phyloP scores from a whole-genome alignment of 2,797 vertebrate genomes.

The Poliocrania exsul region DNA sequence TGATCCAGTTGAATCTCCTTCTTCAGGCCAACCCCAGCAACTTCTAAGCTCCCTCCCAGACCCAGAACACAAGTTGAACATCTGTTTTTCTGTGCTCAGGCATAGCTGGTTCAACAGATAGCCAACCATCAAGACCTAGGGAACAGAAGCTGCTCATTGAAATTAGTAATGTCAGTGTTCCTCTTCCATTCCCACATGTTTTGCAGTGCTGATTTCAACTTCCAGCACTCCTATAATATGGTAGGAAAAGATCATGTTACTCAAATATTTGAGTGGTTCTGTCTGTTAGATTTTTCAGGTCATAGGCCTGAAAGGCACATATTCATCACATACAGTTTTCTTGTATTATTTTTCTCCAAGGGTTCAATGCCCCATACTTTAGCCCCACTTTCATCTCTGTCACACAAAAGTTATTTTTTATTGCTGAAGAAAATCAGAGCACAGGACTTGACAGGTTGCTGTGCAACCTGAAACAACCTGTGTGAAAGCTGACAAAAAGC shows the following conservation, averaged over 20 bases:
- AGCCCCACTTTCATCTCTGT: neutral
- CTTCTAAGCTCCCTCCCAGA: neutral
- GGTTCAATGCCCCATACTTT: neutral
- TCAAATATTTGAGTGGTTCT: neutral
- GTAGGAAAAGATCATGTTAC: neutral
- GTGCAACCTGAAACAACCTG: neutral
- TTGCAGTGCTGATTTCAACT: neutral
- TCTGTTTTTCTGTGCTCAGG: neutral
- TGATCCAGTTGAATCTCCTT: neutral
- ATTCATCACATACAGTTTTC: neutral
- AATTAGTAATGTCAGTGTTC: neutral
- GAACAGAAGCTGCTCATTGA: neutral
- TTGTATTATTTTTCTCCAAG: neutral
- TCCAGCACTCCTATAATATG: neutral
- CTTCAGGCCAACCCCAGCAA: neutral
- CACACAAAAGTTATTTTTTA: neutral
- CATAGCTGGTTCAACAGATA: neutral
- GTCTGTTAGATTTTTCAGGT: neutral
- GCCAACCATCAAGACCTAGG: neutral
- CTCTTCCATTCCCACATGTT: neutral
- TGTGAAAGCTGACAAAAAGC: neutral
- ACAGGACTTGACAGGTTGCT: neutral
- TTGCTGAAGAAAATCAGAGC: conserved; percentile 24
- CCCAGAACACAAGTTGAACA: neutral
- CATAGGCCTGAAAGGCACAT: neutral